Evolutionary conservation across 2,113 vertebrate species (phyloP).

Genomic region (Pongo pygmaeus): DNA sequence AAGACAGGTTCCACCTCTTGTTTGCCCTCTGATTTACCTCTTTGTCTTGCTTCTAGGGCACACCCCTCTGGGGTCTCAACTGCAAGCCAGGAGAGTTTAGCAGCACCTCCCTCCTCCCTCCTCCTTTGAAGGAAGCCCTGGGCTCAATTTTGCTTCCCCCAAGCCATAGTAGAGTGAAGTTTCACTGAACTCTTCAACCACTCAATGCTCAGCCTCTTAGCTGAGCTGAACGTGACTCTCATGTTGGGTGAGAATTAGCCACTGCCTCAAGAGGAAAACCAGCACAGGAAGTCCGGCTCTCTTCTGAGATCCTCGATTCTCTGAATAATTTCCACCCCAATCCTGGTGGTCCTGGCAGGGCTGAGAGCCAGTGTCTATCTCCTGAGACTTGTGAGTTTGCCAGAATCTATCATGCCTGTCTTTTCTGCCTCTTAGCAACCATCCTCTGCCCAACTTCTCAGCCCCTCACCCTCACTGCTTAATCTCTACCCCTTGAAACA

Average conservation of each 20-base stretch:
- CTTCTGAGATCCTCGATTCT: neutral
- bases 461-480: neutral
- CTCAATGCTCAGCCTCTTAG: neutral
- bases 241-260: no score
- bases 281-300: accelerated
- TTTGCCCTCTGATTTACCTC: no score
- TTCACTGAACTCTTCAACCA: no score
- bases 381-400: neutral
- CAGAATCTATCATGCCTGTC: no score
- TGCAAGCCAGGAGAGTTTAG: no score
- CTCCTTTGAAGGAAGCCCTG: neutral
- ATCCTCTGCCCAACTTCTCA: neutral
- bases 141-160: neutral
- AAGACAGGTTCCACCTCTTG: neutral
- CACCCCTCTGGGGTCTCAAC: neutral
- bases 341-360: neutral
- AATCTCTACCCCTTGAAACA: neutral
- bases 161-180: neutral
- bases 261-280: neutral
- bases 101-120: neutral
- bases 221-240: no score
- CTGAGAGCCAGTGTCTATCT: accelerated
- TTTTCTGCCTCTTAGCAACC: neutral
- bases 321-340: accelerated
- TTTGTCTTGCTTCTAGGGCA: neutral